A percentile compares a stretch with the other conserved stretches of the same genome.
Conservation (phyloP, 2,113 vertebrate species). For the Tauraco erythrolophus region DNA sequence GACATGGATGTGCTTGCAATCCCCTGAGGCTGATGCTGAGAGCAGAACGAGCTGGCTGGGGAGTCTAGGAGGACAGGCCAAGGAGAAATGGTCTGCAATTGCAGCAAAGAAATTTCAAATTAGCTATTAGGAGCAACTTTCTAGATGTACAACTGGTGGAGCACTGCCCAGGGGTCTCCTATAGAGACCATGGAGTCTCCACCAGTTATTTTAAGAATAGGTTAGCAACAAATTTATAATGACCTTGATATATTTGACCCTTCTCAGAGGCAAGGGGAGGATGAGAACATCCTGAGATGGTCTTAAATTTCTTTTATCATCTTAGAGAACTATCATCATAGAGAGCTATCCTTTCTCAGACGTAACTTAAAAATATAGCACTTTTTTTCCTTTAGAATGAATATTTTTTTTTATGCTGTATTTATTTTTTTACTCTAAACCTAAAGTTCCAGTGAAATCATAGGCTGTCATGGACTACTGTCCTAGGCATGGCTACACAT, state of each 20-base stretch:
- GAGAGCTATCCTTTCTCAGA: background rate
- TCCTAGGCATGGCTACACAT: background rate
- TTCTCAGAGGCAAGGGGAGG: background rate
- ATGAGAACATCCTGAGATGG: background rate
- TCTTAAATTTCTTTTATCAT: background rate
- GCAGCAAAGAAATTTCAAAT: background rate
- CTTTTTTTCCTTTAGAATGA: background rate
- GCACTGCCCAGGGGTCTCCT: background rate
- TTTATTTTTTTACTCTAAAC: background rate
- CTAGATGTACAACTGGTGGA: background rate
- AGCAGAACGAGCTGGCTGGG: background rate
- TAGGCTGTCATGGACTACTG: background rate
- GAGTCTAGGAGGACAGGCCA: background rate
- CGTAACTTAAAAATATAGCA: background rate
- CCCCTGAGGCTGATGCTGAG: background rate
- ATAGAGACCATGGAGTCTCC: background rate
- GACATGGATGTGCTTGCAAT: accelerated
- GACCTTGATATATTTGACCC: background rate
- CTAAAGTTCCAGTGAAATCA: background rate
- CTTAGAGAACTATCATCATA: no score
- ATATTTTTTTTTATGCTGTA: background rate
- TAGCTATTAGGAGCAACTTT: background rate
- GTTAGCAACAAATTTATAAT: background rate
- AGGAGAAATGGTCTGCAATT: background rate
- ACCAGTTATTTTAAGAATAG: background rate